Conservation (phyloP, 2,113 vertebrate genomes). For the Lophura nycthemera region DNA sequence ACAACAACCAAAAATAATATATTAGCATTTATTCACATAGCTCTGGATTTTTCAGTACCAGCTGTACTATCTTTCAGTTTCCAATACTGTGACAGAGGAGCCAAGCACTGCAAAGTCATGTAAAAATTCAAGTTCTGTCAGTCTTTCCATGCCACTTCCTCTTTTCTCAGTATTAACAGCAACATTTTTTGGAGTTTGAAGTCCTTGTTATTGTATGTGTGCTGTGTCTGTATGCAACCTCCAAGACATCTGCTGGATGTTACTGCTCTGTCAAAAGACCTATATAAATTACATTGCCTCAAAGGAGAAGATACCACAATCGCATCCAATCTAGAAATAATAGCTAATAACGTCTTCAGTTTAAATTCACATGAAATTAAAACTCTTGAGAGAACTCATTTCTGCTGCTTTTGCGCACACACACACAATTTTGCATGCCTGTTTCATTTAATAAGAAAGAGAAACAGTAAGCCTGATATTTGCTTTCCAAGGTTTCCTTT, state of each 20-base stretch:
- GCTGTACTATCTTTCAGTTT: background rate
- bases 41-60: background rate
- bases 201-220: rapidly evolving
- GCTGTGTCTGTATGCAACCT: background rate
- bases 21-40: background rate
- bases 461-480: background rate
- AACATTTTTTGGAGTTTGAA: background rate
- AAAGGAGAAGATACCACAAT: background rate
- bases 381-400: background rate
- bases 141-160: background rate
- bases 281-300: background rate
- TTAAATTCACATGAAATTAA: background rate
- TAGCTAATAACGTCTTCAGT: background rate
- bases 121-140: background rate
- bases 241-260: background rate
- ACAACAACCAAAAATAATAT: background rate
- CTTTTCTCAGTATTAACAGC: background rate
- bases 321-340: background rate
- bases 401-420: background rate
- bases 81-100: background rate
- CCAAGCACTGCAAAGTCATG: background rate
- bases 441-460: background rate
- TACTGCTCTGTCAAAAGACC: background rate
- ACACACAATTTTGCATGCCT: background rate
- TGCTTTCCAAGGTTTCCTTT: background rate